Conservation (phyloP, 1,140 invertebrate species). For the Chionoecetes opilio region DNA sequence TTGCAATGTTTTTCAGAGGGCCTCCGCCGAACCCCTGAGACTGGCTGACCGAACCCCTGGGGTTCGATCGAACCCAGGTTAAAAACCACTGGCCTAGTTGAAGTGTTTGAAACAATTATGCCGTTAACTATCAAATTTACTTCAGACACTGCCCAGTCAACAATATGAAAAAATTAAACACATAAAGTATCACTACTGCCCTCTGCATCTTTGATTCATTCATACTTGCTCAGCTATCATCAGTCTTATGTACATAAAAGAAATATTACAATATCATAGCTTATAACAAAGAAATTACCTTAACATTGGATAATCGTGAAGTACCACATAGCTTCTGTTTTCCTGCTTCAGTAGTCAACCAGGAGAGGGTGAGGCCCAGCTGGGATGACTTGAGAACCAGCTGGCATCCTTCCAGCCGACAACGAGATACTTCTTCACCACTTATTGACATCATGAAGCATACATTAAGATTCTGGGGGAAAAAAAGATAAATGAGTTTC, state of each 20-base stretch:
- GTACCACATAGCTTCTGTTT: neutral
- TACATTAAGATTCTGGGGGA: neutral
- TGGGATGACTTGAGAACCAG: neutral
- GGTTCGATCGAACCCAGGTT: constrained; percentile 42
- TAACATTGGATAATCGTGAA: neutral
- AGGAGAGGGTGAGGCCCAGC: neutral
- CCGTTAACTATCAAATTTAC: too few species aligned
- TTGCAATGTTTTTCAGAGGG: too few species aligned
- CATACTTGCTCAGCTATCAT: too few species aligned
- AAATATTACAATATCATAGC: too few species aligned
- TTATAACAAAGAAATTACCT: neutral
- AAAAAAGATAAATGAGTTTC: neutral
- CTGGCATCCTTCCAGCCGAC: neutral
- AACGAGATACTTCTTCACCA: neutral
- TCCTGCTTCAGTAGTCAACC: neutral
- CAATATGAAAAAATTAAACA: too few species aligned
- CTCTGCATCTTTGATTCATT: too few species aligned
- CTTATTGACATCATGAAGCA: neutral
- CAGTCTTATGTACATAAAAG: too few species aligned
- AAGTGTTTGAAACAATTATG: too few species aligned
- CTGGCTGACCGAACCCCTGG: constrained; percentile 10
- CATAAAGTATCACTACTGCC: too few species aligned
- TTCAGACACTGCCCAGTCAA: too few species aligned
- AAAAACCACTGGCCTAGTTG: constrained; percentile 28
- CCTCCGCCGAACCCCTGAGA: constrained; percentile 36